Base-by-base conservation (phyloP, 2,797 vertebrate species). In the Lithobates pipiens region DNA sequence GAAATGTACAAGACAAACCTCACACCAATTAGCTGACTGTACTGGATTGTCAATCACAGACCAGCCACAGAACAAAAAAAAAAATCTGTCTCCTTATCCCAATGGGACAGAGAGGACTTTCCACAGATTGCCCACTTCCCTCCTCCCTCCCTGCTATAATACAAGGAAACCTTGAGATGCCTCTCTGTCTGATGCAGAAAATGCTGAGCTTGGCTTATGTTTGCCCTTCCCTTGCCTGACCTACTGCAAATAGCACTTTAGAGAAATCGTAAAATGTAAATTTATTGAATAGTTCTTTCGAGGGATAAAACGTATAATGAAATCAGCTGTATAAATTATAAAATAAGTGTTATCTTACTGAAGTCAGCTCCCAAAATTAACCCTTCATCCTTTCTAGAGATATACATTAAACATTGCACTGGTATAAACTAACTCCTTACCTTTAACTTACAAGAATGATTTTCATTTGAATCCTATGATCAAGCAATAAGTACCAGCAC, bases 241-340 rank as follows among this genome's bases (percentile, higher is more conserved):
- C 80, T 67, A 57, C 80, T 86, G 80, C 85, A 83, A 82, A 86
- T 46, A 79, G 83, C 69, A 85, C 83, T 79, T 85, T 79, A 61
- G 69, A 86, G 81, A 86, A 86, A 86, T 82, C 68, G 42, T 86
- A 86, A 86, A 86, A 78, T 78, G 85, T 83, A 74, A 83, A 86
- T 86, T 86, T 86, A 86, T 86, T 82, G 80, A 83, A 82, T 68
- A 54, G 39, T 68, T 78, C 80, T 78, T 86, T 86, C 85, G 34
- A 86, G 85, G 80, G 69, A 83, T 83, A 74, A 86, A 86, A 77
- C 23, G 69, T 42, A 68, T 78, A 78, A 86, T 86, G 85, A 83
- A 86, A 82, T 78, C 57, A 73, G 68, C 74, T 73, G 42, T 86
- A 83, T 83, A 86, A 74, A 86, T 86, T 86, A 78, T 68, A 57